phyloP scores from a whole-genome alignment of 2,888 invertebrate genomes.

The Megaustenia siamemsis region DNA sequence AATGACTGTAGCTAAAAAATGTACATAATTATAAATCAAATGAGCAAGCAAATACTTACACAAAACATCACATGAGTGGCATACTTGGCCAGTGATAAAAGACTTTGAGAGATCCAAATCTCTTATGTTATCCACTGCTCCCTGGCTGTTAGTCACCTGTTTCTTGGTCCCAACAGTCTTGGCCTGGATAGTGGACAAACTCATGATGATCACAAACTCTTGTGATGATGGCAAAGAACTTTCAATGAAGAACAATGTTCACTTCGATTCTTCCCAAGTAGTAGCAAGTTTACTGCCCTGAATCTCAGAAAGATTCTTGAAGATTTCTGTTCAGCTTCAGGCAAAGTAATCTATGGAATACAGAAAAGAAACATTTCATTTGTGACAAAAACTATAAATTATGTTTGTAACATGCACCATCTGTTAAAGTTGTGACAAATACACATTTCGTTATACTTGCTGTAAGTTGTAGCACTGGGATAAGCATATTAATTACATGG shows the following conservation, averaged over 20 bases:
- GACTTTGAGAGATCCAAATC: constrained; percentile 44
- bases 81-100: constrained; percentile 32
- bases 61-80: constrained; percentile 39
- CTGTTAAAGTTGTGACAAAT: too few relatives aligned
- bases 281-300: neutral
- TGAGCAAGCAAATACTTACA: constrained; percentile 27
- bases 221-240: neutral
- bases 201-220: neutral
- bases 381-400: too few relatives aligned
- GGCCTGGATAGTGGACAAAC: constrained; percentile 6
- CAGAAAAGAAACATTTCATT: neutral
- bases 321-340: neutral
- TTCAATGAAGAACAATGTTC: too few relatives aligned
- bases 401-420: too few relatives aligned
- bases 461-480: too few relatives aligned
- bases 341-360: neutral
- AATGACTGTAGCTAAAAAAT: too few relatives aligned
- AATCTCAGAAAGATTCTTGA: neutral
- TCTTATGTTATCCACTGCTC: constrained; percentile 39
- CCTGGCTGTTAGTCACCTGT: constrained; percentile 26
- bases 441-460: too few relatives aligned
- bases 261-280: too few relatives aligned
- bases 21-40: neutral
- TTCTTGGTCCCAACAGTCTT: constrained; percentile 44
- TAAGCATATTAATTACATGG: too few relatives aligned